These are phyloP conservation scores for Choloepus hoffmanni DNA, from an alignment of 2,113 vertebrate species.

Conservation along the genomic window DNA sequence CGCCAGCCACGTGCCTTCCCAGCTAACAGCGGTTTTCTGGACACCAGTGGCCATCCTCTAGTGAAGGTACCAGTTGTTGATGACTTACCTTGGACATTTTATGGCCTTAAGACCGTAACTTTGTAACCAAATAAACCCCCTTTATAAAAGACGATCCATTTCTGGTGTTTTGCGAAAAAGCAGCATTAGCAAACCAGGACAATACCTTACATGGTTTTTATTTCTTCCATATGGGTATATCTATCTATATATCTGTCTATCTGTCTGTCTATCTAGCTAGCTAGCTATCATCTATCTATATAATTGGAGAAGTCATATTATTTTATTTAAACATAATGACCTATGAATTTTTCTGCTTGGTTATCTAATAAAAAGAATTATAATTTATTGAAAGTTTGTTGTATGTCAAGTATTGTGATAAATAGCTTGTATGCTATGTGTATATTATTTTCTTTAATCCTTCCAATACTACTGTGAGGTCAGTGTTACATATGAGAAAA, in stretches of 20 bases:
- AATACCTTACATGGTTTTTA: neutral
- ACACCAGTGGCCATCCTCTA: too few relatives aligned
- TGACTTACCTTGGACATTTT: too few relatives aligned
- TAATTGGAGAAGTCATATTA: neutral
- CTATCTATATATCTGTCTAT: too few relatives aligned
- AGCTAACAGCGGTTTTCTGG: too few relatives aligned
- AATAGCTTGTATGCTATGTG: neutral
- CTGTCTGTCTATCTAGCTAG: neutral
- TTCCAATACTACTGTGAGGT: neutral
- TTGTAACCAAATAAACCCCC: too few relatives aligned
- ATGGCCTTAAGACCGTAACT: too few relatives aligned
- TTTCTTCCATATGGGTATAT: neutral
- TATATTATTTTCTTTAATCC: neutral
- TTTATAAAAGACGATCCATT: too few relatives aligned
- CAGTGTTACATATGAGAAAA: neutral
- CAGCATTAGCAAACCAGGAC: too few relatives aligned
- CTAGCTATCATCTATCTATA: neutral
- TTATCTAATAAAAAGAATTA: neutral
- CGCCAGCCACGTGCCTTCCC: too few relatives aligned
- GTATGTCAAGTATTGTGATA: neutral
- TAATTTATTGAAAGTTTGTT: neutral
- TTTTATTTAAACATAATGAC: neutral
- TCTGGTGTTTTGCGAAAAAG: too few relatives aligned
- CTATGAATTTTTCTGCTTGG: neutral
- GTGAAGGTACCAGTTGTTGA: too few relatives aligned